Conservation (phyloP, 2,888 invertebrate species). For the Eueremaeus valkanovi region DNA sequence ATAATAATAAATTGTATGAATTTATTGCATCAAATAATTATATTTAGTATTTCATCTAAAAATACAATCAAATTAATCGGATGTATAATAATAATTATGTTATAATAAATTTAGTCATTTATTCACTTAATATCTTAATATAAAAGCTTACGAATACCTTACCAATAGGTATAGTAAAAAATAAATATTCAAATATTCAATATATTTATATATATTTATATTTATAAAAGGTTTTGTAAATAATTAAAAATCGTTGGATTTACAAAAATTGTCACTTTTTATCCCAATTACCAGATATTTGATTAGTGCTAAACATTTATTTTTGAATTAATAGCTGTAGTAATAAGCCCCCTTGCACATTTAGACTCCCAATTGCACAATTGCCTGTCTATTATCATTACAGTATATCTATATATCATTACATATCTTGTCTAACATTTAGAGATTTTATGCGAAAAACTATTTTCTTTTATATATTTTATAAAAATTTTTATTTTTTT, state of each 20-base stretch:
- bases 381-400: conserved; percentile 19
- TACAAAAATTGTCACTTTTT: conserved; percentile 10
- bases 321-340: conserved; percentile 4
- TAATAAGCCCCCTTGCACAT: conserved; percentile 23
- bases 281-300: conserved; percentile 11
- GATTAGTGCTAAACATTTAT: conserved; percentile 20
- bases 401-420: not conserved
- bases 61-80: conserved; percentile 5
- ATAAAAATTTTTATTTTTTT: no score
- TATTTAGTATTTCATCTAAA: conserved; percentile 22
- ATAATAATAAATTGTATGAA: conserved; percentile 2
- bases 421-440: not conserved
- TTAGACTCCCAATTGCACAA: conserved; percentile 33
- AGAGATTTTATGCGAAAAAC: not conserved
- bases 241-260: not conserved
- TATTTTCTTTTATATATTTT: not conserved
- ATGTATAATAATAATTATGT: conserved; percentile 1
- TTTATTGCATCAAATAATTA: conserved; percentile 22
- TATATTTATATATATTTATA: conserved; percentile 33
- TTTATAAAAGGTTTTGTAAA: conserved; percentile 27
- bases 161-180: conserved; percentile 35
- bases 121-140: no score
- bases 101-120: conserved; percentile 10
- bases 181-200: conserved; percentile 35
- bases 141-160: conserved; percentile 24